These are phyloP conservation scores for Amniataba percoides DNA, from an alignment of 2,797 vertebrate genomes.

Conservation along the genomic window DNA sequence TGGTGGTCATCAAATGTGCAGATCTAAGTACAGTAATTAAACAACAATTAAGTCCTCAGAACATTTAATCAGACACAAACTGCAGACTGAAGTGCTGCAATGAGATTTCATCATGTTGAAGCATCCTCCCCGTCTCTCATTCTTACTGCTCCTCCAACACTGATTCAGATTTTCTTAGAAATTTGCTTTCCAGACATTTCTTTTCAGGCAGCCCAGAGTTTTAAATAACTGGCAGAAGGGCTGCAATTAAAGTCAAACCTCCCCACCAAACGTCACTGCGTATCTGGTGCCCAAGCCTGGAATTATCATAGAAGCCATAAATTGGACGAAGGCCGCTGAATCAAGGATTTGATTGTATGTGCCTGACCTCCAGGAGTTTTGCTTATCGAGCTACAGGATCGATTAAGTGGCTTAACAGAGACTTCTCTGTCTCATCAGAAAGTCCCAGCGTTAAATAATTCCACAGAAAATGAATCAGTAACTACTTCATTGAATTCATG, in stretches of 20 bases:
- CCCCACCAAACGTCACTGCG: constrained; percentile 4
- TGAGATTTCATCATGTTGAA: constrained; percentile 4
- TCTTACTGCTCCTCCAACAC: not conserved
- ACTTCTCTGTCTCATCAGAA: not conserved
- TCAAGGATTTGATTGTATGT: not conserved
- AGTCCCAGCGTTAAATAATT: not conserved
- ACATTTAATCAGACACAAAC: not conserved
- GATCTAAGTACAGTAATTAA: not conserved
- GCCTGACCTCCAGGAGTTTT: not conserved
- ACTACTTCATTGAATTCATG: no score
- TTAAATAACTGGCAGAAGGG: constrained; percentile 19
- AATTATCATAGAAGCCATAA: constrained; percentile 21
- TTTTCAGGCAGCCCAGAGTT: not conserved
- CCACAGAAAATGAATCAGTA: no score
- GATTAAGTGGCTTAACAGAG: constrained; percentile 1
- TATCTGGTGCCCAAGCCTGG: constrained; percentile 3
- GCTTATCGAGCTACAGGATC: not conserved
- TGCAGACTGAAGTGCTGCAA: not conserved
- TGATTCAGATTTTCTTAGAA: not conserved
- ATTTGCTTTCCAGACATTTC: constrained; percentile 9
- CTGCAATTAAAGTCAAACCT: constrained; percentile 22
- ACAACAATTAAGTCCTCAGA: not conserved
- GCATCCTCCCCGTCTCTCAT: not conserved
- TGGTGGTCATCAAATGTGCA: not conserved
- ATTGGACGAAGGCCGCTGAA: constrained; percentile 38